Percentiles rank a stretch among this genome's conserved stretches.
Conservation (phyloP, 2,888 invertebrate species). For the Tetragonula carbonaria region DNA sequence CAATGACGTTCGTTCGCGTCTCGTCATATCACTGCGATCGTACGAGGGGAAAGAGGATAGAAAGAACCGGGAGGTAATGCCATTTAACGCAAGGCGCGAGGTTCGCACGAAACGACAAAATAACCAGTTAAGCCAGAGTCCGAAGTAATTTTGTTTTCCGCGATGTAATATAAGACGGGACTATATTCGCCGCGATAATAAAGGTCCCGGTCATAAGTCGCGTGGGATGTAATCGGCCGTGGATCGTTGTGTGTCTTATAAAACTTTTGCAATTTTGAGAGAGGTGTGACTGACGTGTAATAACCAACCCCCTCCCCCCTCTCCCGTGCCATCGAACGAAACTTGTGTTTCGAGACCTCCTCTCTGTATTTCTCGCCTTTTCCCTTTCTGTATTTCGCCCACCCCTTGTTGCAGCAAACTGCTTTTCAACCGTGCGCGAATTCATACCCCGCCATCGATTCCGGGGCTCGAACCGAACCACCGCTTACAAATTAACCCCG, state of each 20-base stretch:
- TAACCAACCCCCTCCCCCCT: slow-evolving; percentile 55
- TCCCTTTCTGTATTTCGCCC: neutral
- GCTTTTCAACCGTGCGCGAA: slow-evolving; percentile 49
- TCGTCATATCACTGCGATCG: neutral
- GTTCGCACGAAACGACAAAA: neutral
- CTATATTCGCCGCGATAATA: slow-evolving; percentile 55
- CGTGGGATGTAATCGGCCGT: slow-evolving; percentile 63
- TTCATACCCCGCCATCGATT: slow-evolving; percentile 58
- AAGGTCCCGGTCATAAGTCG: slow-evolving; percentile 63
- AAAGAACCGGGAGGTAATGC: neutral
- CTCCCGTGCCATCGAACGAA: slow-evolving; percentile 53
- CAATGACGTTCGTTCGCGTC: neutral
- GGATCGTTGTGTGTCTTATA: slow-evolving; percentile 73
- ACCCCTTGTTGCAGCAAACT: neutral
- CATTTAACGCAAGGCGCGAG: neutral
- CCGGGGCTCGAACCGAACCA: slow-evolving; percentile 42
- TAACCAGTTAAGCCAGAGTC: no score
- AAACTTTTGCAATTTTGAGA: slow-evolving; percentile 76
- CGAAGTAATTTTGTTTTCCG: slow-evolving; percentile 47
- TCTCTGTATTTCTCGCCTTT: neutral
- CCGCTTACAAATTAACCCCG: slow-evolving; percentile 71
- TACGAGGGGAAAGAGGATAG: neutral
- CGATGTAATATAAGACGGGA: slow-evolving; percentile 26
- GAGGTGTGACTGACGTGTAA: slow-evolving; percentile 77
- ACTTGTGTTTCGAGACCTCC: slow-evolving; percentile 44